Base-by-base conservation (phyloP, 2,797 vertebrate genomes). In the Agapornis canus region DNA sequence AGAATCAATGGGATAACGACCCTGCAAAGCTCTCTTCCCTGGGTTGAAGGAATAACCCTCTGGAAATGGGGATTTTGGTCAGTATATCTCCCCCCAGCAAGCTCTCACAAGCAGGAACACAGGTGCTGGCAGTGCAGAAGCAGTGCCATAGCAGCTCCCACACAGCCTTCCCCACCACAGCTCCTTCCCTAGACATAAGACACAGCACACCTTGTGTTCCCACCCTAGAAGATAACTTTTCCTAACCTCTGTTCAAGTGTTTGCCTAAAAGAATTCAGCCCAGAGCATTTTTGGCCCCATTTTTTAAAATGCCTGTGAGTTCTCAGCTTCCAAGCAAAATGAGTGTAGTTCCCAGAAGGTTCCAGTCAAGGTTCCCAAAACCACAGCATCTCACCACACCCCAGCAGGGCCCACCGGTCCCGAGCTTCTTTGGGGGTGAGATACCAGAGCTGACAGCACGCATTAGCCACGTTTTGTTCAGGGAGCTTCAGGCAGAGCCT, bases 381-480 rank as follows among this genome's bases (percentile, higher is more conserved):
- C 7, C 37, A 42, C 11, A 4, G 8, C 0, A 2, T 12, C 43
- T 19, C 63, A n/a, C 5, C 32, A 54, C 17, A 16, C 4, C 6
- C 54, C 61, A 32, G 4, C 8, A 10, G 56, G 21, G 9, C n/a
- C 35, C 40, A 14, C 5, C 49, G 51, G 56, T 20, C 78, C 47
- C 47, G 69, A 57, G 10, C 31, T 54, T 8, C 45, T 61, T 52
- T 1, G 26, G 13, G 21, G 39, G 11, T 8, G 35, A 86, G 51
- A 40, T 15, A 39, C 21, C 51, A 71, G 39, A 65, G 26, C 39
- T 31, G 18, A 45, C 19, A 12, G 16, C 23, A 5, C 4, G 7
- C 14, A 10, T 39, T 3, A 64, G 11, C 35, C 26, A 26, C 0
- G 0, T 21, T 45, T 85, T 29, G 40, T 40, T 13, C 37, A 27